Evolutionary conservation across 2,888 invertebrate species (phyloP), one percentile per base, ranked within the genome.

Genomic region (Campoletis raptor): DNA sequence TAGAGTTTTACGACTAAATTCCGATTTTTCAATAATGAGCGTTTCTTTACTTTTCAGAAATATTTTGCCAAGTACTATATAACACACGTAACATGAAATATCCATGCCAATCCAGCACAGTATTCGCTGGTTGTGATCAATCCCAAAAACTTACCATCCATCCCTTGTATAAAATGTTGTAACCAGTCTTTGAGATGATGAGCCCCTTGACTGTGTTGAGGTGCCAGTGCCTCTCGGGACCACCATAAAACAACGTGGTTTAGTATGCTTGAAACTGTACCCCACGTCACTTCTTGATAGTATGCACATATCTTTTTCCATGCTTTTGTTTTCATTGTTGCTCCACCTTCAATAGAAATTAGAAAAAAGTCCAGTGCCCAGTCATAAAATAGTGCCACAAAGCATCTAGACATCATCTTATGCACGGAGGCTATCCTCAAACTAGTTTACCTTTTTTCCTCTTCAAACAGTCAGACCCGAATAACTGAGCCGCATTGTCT

Each of bases 171-270:
- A 72, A 94, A 93, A 48, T 91, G 91, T 70, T 92, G 92, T 12
- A 94, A 77, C 93, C 93, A 94, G 79, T 93, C 91, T 72, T 92
- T 93, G 21, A 94, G 91, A 69, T 93, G 92, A 42, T 92, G 91
- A 24, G 92, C 92, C 3, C 92, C 92, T 57, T 91, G 90, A 79
- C 90, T 90, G 83, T 94, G 95, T 95, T 95, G 96, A 82, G 96
- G 96, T 18, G 97, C 96, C 66, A 97, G 94, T 0, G 97, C 97
- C 87, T 96, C 96, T 15, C 96, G 95, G 1, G 97, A 97, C 97
- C 98, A 98, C 98, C 98, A 98, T 0, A 98, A 95, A 36, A 98
- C 96, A 30, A 97, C 96, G 91, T 98, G 98, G 92, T 98, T 97
- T 74, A 97, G 95, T 91, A 96, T 97, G 85, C 96, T 96, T 1